Percentiles rank a stretch among this genome's conserved stretches.
These are phyloP conservation scores for Benthochromis sp. DNA, from an alignment of 2,113 vertebrate species.

Conservation along the genomic window DNA sequence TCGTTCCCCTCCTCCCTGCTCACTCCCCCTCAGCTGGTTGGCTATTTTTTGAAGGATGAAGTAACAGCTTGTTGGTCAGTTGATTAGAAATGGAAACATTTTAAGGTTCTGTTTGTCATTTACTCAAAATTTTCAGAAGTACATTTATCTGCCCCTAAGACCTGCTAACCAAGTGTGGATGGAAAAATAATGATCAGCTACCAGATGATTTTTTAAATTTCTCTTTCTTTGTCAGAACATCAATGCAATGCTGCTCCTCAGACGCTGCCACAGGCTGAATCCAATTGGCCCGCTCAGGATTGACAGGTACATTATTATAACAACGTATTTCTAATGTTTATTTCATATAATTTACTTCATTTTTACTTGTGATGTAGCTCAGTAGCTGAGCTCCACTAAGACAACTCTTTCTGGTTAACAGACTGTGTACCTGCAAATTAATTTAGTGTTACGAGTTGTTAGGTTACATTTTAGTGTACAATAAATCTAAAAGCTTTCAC, in stretches of 20 bases:
- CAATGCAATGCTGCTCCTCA: conserved; percentile 66
- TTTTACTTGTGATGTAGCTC: neutral
- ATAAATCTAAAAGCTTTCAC: neutral
- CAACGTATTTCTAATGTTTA: neutral
- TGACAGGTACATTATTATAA: conserved; percentile 45
- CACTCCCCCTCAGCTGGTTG: conserved; percentile 47
- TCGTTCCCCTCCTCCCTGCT: neutral
- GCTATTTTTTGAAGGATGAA: neutral
- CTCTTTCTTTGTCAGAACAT: conserved; percentile 7
- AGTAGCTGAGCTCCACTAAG: neutral
- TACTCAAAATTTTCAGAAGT: neutral
- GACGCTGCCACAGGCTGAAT: conserved; percentile 50
- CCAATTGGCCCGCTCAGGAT: conserved; percentile 14
- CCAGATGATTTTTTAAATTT: neutral
- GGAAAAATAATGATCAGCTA: neutral
- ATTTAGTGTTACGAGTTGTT: neutral
- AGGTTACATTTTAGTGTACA: neutral
- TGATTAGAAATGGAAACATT: conserved; percentile 6
- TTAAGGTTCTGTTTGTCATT: neutral
- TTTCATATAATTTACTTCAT: neutral
- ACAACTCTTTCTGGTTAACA: neutral
- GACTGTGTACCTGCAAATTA: neutral
- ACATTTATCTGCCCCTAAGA: neutral
- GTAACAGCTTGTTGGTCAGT: conserved; percentile 2
- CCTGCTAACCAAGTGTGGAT: neutral